These are phyloP conservation scores for Blomia tropicalis DNA, from an alignment of 2,888 invertebrate genomes.

Conservation along the genomic window DNA sequence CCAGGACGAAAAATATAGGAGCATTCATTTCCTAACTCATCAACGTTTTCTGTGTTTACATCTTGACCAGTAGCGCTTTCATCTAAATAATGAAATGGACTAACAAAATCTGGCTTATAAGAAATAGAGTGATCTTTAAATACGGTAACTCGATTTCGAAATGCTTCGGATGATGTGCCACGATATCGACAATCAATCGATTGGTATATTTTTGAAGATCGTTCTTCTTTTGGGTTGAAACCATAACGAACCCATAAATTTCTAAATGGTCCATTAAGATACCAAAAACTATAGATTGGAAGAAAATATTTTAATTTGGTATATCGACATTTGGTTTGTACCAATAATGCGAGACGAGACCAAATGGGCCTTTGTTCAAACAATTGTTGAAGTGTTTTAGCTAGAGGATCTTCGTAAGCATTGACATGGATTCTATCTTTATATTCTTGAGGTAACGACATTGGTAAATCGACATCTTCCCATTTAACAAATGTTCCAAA, in stretches of 20 bases:
- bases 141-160: not conserved
- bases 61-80: not conserved
- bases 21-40: slow-evolving; percentile 31
- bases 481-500: not conserved
- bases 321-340: slow-evolving; percentile 32
- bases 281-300: slow-evolving; percentile 69
- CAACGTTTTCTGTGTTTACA: slow-evolving; percentile 28
- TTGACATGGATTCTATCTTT: not conserved
- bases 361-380: slow-evolving; percentile 78
- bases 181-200: slow-evolving; percentile 54
- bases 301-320: slow-evolving; percentile 51
- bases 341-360: slow-evolving; percentile 58
- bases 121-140: slow-evolving; percentile 15
- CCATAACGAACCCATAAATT: slow-evolving; percentile 67
- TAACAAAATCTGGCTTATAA: not conserved
- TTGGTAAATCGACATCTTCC: not conserved
- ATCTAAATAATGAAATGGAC: slow-evolving; percentile 10
- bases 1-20: slow-evolving; percentile 43
- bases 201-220: slow-evolving; percentile 64
- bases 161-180: slow-evolving; percentile 22
- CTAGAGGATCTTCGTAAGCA: slow-evolving; percentile 4
- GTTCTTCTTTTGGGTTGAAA: slow-evolving; percentile 73
- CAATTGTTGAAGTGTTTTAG: slow-evolving; percentile 39
- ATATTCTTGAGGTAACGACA: not conserved
- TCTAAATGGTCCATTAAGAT: slow-evolving; percentile 78